Evolutionary conservation across 2,888 invertebrate species (phyloP).

Genomic region (Bellardia bayeri): DNA sequence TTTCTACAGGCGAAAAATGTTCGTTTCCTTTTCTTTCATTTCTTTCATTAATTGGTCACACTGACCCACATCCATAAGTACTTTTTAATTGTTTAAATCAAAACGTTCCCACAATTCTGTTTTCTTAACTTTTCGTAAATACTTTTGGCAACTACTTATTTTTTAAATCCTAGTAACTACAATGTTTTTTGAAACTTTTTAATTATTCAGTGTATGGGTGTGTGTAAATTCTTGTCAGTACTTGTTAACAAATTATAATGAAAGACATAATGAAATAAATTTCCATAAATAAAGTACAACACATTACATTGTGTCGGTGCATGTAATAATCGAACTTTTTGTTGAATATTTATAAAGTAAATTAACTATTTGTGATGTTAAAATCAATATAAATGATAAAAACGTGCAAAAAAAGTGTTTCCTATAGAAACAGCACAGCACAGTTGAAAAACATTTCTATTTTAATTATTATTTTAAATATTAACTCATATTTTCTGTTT

Average conservation of each 20-base stretch:
- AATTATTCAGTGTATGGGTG: background rate
- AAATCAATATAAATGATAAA: slow-evolving; percentile 30
- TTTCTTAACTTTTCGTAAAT: background rate
- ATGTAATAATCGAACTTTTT: background rate
- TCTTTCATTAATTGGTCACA: background rate
- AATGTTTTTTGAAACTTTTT: background rate
- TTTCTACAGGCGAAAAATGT: background rate
- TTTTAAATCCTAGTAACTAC: slow-evolving; percentile 14
- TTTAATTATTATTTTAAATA: slow-evolving; percentile 57
- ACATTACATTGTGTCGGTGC: background rate
- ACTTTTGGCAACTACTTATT: slow-evolving; percentile 11
- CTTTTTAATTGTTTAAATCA: slow-evolving; percentile 2
- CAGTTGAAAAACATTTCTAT: slow-evolving; percentile 15
- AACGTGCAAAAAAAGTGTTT: slow-evolving; percentile 16
- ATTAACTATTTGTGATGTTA: slow-evolving; percentile 46
- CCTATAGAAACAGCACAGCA: background rate
- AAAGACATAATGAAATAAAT: slow-evolving; percentile 10
- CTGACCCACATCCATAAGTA: background rate
- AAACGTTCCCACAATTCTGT: background rate
- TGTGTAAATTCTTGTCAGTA: background rate
- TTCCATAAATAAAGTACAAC: background rate
- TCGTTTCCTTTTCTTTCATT: background rate
- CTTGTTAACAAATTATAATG: background rate
- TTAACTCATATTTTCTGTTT: slow-evolving; percentile 44
- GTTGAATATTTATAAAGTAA: slow-evolving; percentile 17